Evolutionary conservation across 2,888 invertebrate species (phyloP).

Genomic region (Philopedon plagiatum): DNA sequence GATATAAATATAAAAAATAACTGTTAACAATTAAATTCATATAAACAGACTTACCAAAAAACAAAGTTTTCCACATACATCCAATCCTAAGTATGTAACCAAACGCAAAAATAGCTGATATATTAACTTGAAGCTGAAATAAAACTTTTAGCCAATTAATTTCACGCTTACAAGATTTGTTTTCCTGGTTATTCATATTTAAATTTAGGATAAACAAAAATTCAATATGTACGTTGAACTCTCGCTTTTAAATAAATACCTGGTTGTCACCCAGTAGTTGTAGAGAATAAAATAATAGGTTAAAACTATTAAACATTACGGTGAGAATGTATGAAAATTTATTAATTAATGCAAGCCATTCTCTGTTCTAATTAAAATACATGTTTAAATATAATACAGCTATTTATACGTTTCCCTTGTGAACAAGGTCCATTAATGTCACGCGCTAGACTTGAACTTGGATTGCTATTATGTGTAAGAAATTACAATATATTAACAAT

Average conservation of each 20-base stretch:
- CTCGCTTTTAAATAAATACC: neutral
- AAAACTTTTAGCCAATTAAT: constrained; percentile 82
- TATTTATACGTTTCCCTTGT: constrained; percentile 1
- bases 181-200: constrained; percentile 7
- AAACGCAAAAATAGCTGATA: constrained; percentile 77
- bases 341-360: constrained; percentile 37
- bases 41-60: constrained; percentile 65
- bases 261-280: neutral
- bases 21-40: too few relatives aligned
- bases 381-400: neutral
- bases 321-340: constrained; percentile 21
- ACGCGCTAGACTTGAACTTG: neutral
- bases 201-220: neutral
- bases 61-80: constrained; percentile 59
- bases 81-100: constrained; percentile 70
- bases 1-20: too few relatives aligned
- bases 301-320: neutral
- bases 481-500: too few relatives aligned
- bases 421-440: neutral
- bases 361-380: constrained; percentile 33
- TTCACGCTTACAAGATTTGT: constrained; percentile 71
- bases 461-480: neutral
- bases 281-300: neutral
- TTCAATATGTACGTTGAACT: neutral
- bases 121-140: constrained; percentile 81